phyloP scores from a whole-genome alignment of 2,888 invertebrate genomes.

The Dynastes maya region DNA sequence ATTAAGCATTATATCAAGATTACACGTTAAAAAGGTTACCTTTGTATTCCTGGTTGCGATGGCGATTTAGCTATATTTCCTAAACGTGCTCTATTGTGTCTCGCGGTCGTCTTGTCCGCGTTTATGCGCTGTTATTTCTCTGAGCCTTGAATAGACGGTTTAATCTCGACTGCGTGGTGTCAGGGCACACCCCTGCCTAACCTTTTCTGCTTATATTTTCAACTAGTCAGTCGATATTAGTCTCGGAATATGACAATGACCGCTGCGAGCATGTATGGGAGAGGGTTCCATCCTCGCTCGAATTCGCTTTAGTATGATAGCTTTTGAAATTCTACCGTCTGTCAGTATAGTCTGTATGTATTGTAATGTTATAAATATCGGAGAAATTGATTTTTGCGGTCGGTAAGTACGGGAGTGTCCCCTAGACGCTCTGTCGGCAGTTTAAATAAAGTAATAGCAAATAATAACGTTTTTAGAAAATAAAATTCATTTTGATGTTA shows the following conservation, averaged over 20 bases:
- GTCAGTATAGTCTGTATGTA: too few species aligned
- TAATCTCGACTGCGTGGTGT: slow-evolving; percentile 21
- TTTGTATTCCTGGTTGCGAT: background rate
- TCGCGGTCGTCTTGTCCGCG: background rate
- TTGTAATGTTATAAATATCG: too few species aligned
- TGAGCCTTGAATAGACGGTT: slow-evolving; percentile 19
- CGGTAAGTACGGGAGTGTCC: too few species aligned
- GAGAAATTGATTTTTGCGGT: too few species aligned
- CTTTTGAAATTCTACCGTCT: background rate
- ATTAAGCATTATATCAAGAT: slow-evolving; percentile 9
- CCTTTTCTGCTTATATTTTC: slow-evolving; percentile 45
- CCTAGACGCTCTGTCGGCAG: too few species aligned
- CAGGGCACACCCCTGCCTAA: slow-evolving; percentile 46
- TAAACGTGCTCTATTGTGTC: background rate
- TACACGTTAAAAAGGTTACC: background rate
- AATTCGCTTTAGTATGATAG: background rate
- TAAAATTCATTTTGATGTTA: too few species aligned
- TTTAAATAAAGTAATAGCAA: too few species aligned
- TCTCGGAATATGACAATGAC: slow-evolving; percentile 41
- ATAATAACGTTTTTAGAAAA: too few species aligned
- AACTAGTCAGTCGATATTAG: slow-evolving; percentile 40
- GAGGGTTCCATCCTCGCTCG: slow-evolving; percentile 24
- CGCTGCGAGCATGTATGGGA: background rate
- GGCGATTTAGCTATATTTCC: slow-evolving; percentile 3
- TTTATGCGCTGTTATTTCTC: background rate